Evolutionary conservation across 2,113 vertebrate species (phyloP).

Genomic region (Mellivora capensis): DNA sequence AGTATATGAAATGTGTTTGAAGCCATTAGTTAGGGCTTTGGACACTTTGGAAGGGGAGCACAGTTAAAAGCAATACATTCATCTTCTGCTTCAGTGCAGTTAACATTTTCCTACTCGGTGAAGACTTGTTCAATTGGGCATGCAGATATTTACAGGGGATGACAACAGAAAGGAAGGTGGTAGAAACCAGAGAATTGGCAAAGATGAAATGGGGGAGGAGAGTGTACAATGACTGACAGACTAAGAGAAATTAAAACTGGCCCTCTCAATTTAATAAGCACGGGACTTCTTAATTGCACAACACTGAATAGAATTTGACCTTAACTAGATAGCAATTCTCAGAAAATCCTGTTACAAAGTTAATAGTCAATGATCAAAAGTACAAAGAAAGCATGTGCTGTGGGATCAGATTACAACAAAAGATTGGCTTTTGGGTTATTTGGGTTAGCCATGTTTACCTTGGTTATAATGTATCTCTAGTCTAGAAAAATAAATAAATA

Average conservation of each 20-base stretch:
- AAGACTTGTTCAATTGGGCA: background rate
- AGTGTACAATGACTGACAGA: background rate
- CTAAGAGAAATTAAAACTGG: constrained; percentile 25
- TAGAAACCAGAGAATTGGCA: constrained; percentile 13
- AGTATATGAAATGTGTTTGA: background rate
- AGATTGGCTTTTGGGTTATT: background rate
- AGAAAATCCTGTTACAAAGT: constrained; percentile 36
- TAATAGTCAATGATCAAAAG: constrained; percentile 8
- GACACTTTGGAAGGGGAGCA: background rate
- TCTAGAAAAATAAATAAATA: background rate
- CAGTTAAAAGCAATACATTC: background rate
- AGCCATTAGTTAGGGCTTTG: background rate
- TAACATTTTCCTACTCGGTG: background rate
- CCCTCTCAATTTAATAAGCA: background rate
- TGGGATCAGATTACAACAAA: background rate
- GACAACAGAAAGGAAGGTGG: background rate
- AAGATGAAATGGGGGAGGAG: background rate
- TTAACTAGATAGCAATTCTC: constrained; percentile 5
- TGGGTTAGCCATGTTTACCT: background rate
- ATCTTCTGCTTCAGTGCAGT: background rate
- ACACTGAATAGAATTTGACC: constrained; percentile 36
- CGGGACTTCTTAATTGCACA: background rate
- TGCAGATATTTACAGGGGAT: background rate
- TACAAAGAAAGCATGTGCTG: background rate
- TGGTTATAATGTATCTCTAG: background rate